Evolutionary conservation across 2,113 vertebrate species (phyloP).

Genomic region (western clawed frog (Xenopus tropicalis)): UCB_Xtro_10.0 CM004451.2:60194501-60195000

Average conservation of each 20-base stretch:
- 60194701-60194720: constrained; percentile 27
- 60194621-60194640: constrained; percentile 1
- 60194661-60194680: neutral
- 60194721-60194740: neutral
- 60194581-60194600: neutral
- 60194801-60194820: constrained; percentile 41
- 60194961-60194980: constrained; percentile 8
- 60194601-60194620: neutral
- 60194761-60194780: constrained; percentile 17
- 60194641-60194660: neutral
- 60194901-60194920: constrained; percentile 20
- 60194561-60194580: too few relatives aligned
- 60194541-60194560: neutral
- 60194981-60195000: neutral
- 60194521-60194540: neutral
- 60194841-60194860: constrained; percentile 35
- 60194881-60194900: neutral
- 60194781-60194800: constrained; percentile 26
- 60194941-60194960: constrained; percentile 30
- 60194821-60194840: constrained; percentile 28
- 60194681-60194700: constrained; percentile 10
- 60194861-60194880: constrained; percentile 32
- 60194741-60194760: constrained; percentile 8
- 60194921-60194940: constrained; percentile 16
- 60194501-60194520: too few relatives aligned